Evolutionary conservation across 37 sponge, comb jelly and placozoan genomes (phyloP).

Genomic region (Oscarella lobularis): DNA sequence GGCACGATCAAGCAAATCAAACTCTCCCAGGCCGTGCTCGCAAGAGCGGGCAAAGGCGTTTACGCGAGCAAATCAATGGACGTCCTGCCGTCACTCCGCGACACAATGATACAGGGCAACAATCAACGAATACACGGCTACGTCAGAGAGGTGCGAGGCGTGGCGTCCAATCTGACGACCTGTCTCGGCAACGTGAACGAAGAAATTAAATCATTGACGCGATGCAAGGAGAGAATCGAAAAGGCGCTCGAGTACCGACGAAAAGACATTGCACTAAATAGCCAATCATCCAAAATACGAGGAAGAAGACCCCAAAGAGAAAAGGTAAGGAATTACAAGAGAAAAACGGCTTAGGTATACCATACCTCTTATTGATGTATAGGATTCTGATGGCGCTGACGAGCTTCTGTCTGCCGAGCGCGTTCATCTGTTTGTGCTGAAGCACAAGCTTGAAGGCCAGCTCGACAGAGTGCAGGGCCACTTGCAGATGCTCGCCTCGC

Average conservation of each 20-base stretch:
- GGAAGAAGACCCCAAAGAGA: background rate
- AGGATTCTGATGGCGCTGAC: background rate
- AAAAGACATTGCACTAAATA: constrained; percentile 2
- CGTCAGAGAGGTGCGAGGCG: background rate
- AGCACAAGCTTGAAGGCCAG: background rate
- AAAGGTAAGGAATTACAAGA: constrained; percentile 1
- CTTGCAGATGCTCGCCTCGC: background rate
- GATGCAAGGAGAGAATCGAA: constrained; percentile 8
- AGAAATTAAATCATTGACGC: background rate
- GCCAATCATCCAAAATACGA: background rate
- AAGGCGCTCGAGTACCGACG: background rate
- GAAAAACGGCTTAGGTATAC: too few relatives aligned
- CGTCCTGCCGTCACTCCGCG: background rate
- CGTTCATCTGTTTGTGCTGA: background rate
- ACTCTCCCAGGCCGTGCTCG: background rate
- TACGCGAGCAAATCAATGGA: background rate
- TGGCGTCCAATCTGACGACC: background rate
- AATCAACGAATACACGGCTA: background rate
- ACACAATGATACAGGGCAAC: background rate
- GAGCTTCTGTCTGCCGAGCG: background rate
- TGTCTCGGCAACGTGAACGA: background rate
- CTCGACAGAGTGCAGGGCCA: background rate
- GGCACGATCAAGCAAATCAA: constrained; percentile 5
- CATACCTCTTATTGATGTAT: background rate
- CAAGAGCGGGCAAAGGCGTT: background rate